Evolutionary conservation across 2,797 vertebrate genomes (phyloP).

Genomic region (Aeoliscus strigatus): DNA sequence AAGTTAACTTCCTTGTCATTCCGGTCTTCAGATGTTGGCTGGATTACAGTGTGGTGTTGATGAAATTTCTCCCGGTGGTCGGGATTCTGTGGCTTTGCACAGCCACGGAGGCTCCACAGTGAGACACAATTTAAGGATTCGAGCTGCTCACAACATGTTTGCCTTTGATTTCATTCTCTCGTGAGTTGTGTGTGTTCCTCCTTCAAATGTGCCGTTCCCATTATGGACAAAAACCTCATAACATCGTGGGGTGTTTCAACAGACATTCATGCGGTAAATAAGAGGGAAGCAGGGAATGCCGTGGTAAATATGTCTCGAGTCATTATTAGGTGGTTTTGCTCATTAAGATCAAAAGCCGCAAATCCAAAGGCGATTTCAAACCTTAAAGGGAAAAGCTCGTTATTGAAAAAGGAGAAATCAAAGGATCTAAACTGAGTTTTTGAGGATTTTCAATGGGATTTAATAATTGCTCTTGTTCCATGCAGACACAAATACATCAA

Average conservation of each 20-base stretch:
- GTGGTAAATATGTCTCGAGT: conserved; percentile 65
- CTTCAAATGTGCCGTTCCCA: conserved; percentile 54
- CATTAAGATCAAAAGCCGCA: conserved; percentile 70
- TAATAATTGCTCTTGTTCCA: conserved; percentile 48
- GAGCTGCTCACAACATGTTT: conserved; percentile 35
- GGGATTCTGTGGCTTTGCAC: conserved; percentile 37
- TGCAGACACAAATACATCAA: conserved; percentile 32
- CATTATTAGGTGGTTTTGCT: conserved; percentile 73
- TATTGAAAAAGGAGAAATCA: conserved; percentile 39
- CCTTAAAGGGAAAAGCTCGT: conserved; percentile 42
- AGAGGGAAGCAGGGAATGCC: conserved; percentile 57
- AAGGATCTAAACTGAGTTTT: conserved; percentile 43
- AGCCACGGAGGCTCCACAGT: conserved; percentile 40
- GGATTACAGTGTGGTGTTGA: conserved; percentile 37
- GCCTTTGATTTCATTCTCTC: conserved; percentile 47
- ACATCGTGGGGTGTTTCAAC: conserved; percentile 61
- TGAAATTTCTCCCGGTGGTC: conserved; percentile 27
- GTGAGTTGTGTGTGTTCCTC: conserved; percentile 52
- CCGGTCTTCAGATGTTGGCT: conserved; percentile 23
- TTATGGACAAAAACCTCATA: conserved; percentile 60
- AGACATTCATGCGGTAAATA: conserved; percentile 63
- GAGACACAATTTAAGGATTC: conserved; percentile 22
- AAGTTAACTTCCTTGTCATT: conserved; percentile 14
- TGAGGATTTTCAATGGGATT: conserved; percentile 49
- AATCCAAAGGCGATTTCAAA: conserved; percentile 60